Percentiles rank a stretch among this genome's conserved stretches.
Conservation (phyloP, 2,797 vertebrate genomes). For the Pempheris klunzingeri region DNA sequence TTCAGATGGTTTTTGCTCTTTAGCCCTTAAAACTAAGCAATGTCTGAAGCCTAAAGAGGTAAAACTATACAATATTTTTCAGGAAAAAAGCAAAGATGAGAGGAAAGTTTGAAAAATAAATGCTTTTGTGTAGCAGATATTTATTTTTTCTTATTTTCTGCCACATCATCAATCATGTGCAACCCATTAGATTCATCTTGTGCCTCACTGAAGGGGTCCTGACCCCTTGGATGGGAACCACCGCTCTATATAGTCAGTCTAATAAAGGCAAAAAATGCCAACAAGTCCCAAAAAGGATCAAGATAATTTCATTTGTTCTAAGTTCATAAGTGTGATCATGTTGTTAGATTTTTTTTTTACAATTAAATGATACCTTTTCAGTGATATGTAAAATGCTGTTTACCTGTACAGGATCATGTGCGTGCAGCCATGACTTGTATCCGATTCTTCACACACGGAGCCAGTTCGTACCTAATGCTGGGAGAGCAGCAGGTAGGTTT, state of each 20-base stretch:
- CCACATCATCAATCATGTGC: background rate
- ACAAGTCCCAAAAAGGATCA: background rate
- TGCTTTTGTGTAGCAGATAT: background rate
- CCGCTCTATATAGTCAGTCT: background rate
- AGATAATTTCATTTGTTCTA: background rate
- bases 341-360: background rate
- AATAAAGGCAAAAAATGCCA: background rate
- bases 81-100: background rate
- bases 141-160: background rate
- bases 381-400: slow-evolving; percentile 1
- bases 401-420: slow-evolving; percentile 90
- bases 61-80: no score
- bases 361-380: background rate
- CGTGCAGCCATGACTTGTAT: slow-evolving; percentile 99
- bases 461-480: slow-evolving; percentile 91
- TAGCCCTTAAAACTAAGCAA: no score
- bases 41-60: no score
- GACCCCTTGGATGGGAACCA: background rate
- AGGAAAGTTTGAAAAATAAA: background rate
- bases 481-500: slow-evolving; percentile 87
- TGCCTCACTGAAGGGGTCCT: background rate
- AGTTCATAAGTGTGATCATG: background rate
- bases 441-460: slow-evolving; percentile 93
- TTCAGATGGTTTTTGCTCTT: background rate
- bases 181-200: background rate